These are phyloP conservation scores for Ips nitidus DNA, from an alignment of 1,140 invertebrate genomes.

Conservation along the genomic window DNA sequence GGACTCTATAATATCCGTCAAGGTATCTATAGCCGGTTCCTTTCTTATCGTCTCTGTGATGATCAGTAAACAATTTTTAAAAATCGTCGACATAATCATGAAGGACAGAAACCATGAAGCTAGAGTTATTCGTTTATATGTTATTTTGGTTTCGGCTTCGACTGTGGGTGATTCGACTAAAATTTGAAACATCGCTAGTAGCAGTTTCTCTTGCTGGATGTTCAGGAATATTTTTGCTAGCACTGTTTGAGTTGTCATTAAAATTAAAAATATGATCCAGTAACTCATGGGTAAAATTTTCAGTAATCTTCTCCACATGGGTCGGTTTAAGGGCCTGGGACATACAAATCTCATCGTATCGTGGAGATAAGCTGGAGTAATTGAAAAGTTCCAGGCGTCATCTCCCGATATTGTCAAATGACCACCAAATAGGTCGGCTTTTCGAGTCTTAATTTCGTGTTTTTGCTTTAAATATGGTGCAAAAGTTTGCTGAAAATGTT, in stretches of 20 bases:
- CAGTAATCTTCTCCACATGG: conserved; percentile 5
- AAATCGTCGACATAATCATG: conserved; percentile 8
- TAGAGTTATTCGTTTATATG: background rate
- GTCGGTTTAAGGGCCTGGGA: background rate
- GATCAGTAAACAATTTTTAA: conserved; percentile 5
- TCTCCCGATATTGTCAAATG: background rate
- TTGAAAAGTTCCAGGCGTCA: background rate
- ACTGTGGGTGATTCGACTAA: background rate
- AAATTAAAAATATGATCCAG: background rate
- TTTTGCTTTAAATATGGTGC: conserved; percentile 1
- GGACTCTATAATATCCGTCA: conserved; percentile 4
- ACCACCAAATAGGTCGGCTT: conserved; percentile 10
- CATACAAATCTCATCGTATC: conserved; percentile 5
- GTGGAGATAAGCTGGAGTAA: conserved; percentile 7
- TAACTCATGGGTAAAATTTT: background rate
- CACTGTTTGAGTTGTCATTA: too few species aligned
- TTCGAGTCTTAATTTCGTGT: background rate
- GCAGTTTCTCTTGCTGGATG: background rate
- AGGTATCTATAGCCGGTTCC: background rate
- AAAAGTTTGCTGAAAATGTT: background rate
- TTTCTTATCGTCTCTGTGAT: background rate
- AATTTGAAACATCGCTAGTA: background rate
- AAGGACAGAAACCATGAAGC: conserved; percentile 5
- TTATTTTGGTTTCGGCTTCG: background rate
- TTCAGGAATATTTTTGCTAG: too few species aligned